These are phyloP conservation scores for Phalacrocorax pelagicus DNA, from an alignment of 2,113 vertebrate genomes.

Conservation along the genomic window DNA sequence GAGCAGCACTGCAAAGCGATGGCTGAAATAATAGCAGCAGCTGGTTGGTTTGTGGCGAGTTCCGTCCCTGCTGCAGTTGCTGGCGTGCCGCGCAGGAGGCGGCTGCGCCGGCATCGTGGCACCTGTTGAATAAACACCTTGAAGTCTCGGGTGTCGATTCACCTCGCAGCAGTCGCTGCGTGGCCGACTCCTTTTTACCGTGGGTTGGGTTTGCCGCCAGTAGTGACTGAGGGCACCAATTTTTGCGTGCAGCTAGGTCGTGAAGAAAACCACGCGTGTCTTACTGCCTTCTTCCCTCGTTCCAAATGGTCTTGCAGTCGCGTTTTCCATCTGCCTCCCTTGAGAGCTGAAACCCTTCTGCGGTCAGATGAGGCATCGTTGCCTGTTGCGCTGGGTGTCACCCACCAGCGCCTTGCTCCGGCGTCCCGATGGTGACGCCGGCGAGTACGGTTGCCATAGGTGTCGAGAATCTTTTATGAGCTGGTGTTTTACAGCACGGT, in stretches of 20 bases:
- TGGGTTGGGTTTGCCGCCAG: background rate
- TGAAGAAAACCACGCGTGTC: rapidly evolving
- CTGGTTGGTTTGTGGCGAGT: background rate
- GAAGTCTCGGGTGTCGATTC: rapidly evolving
- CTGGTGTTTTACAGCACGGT: background rate
- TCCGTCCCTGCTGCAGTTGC: too few relatives aligned
- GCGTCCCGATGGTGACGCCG: background rate
- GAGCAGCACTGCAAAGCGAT: background rate
- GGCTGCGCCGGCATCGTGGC: background rate
- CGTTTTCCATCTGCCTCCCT: background rate
- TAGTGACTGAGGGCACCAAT: background rate
- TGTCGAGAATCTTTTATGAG: rapidly evolving
- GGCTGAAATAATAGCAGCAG: background rate
- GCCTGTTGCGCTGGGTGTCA: background rate
- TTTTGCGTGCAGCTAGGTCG: background rate
- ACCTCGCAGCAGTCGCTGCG: background rate
- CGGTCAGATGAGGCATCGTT: too few relatives aligned
- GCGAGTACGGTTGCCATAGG: rapidly evolving
- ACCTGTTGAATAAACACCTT: too few relatives aligned
- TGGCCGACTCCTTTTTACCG: background rate
- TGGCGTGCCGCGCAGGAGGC: background rate
- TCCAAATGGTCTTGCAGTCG: background rate
- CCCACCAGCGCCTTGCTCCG: background rate
- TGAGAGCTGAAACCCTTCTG: background rate
- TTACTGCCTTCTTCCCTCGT: background rate